These are phyloP conservation scores for Trichoplusia ni DNA, from an alignment of 1,140 invertebrate species.

Conservation along the genomic window DNA sequence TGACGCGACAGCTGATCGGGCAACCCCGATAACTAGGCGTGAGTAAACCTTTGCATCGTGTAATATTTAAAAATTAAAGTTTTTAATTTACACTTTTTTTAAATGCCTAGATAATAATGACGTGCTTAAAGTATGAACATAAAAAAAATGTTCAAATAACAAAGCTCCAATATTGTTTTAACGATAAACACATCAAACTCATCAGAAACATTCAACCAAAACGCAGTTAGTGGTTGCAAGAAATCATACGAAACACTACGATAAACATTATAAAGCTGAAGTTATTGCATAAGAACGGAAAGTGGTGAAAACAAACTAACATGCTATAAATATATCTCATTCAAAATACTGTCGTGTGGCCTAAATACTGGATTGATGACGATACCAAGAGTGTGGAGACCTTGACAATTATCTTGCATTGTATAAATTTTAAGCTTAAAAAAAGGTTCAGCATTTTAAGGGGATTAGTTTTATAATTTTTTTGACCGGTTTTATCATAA, in stretches of 20 bases:
- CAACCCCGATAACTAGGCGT: too few species aligned
- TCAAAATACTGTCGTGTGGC: constrained; percentile 41
- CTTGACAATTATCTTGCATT: constrained; percentile 35
- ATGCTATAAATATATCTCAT: constrained; percentile 39
- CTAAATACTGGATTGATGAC: constrained; percentile 12
- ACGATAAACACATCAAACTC: not conserved
- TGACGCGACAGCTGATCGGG: too few species aligned
- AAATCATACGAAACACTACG: not conserved
- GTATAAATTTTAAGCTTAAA: not conserved
- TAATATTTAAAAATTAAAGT: too few species aligned
- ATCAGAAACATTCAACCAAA: not conserved
- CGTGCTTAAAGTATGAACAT: too few species aligned
- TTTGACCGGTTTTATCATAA: too few species aligned
- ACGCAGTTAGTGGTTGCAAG: not conserved
- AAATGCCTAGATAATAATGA: too few species aligned
- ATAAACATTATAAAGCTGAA: constrained; percentile 3
- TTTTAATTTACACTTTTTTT: too few species aligned
- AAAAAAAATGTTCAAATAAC: too few species aligned
- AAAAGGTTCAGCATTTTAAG: too few species aligned
- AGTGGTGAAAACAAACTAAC: constrained; percentile 35
- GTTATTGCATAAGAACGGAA: constrained; percentile 37
- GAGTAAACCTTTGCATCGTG: too few species aligned
- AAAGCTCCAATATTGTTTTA: too few species aligned
- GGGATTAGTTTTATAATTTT: too few species aligned
- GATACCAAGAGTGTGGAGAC: constrained; percentile 15